A percentile compares a stretch with the other conserved stretches of the same genome.
These are phyloP conservation scores for Anabas testudineus DNA, from an alignment of 2,797 vertebrate genomes.

Conservation along the genomic window DNA sequence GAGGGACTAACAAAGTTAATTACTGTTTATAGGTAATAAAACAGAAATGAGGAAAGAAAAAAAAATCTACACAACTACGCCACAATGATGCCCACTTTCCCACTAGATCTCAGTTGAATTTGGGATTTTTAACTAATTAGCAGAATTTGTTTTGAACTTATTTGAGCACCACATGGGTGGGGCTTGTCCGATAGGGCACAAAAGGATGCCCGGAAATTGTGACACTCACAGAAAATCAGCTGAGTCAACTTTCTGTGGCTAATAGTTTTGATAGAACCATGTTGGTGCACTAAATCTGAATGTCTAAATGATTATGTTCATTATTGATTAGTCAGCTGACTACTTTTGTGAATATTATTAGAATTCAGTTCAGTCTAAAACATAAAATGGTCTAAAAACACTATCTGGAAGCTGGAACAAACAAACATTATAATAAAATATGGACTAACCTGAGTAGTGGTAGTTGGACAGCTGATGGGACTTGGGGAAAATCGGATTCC, in stretches of 20 bases:
- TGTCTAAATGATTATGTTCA: no score
- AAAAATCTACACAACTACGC: no score
- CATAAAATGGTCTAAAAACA: no score
- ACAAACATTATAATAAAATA: fast-evolving
- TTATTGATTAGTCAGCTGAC: no score
- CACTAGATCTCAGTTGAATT: not conserved
- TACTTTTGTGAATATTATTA: no score
- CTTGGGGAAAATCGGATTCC: slow-evolving; percentile 85
- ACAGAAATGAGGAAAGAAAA: not conserved
- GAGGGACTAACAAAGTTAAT: slow-evolving; percentile 21
- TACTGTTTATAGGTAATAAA: not conserved
- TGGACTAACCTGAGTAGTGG: slow-evolving; percentile 93
- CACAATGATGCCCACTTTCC: slow-evolving; percentile 1
- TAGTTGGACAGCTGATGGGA: slow-evolving; percentile 89
- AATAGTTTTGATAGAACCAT: not conserved
- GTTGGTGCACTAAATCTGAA: no score
- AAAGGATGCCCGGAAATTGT: not conserved
- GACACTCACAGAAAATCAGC: not conserved
- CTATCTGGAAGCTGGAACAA: not conserved
- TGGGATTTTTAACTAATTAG: not conserved
- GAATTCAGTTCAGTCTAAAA: no score
- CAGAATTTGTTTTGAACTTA: not conserved
- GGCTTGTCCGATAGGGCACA: not conserved
- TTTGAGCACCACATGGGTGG: slow-evolving; percentile 6
- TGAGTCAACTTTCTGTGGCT: not conserved